phyloP scores from a whole-genome alignment of 1,140 invertebrate genomes.

The Dermatophagoides farinae region DNA sequence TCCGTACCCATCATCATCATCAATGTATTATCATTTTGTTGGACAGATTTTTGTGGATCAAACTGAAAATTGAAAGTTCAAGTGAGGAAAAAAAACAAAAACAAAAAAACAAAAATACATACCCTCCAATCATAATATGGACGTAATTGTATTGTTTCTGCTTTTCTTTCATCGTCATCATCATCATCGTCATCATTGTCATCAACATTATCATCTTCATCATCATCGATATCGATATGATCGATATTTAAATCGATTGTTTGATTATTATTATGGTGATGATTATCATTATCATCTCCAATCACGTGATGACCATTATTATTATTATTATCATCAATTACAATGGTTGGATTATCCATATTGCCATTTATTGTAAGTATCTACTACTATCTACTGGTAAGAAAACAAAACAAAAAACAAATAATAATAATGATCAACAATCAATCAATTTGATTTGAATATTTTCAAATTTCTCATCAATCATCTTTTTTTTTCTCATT shows the following conservation, averaged over 20 bases:
- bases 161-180: conserved; percentile 11
- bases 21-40: no score
- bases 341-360: neutral
- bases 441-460: no score
- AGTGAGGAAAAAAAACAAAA: neutral
- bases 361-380: neutral
- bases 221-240: no score
- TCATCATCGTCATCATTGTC: conserved; percentile 1
- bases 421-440: no score
- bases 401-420: no score
- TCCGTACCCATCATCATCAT: neutral
- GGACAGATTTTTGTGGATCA: no score
- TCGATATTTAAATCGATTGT: no score
- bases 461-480: no score
- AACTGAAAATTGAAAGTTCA: neutral
- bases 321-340: conserved; percentile 11
- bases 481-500: no score
- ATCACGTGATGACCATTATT: neutral
- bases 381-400: no score
- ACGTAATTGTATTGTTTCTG: conserved; percentile 14
- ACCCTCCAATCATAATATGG: conserved; percentile 15
- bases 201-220: conserved; percentile 1
- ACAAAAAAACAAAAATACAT: neutral
- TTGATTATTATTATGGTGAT: no score
- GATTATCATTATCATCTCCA: conserved; percentile 10